A percentile compares a stretch with the other conserved stretches of the same genome.
These are phyloP conservation scores for Pachyramphus minor DNA, from an alignment of 2,113 vertebrate species.

Conservation along the genomic window DNA sequence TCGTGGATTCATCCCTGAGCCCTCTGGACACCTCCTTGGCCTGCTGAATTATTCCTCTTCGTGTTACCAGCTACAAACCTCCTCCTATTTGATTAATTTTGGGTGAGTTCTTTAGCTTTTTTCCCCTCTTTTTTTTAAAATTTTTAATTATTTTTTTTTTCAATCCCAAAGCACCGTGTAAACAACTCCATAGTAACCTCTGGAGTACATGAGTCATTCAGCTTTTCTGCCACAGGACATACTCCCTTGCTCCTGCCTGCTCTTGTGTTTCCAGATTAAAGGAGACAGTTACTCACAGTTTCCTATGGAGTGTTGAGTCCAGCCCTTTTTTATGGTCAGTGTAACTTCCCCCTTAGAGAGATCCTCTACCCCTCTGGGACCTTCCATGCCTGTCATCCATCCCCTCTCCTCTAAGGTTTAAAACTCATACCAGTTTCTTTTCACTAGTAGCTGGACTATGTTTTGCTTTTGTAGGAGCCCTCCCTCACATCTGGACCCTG, in stretches of 20 bases:
- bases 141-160: neutral
- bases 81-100: neutral
- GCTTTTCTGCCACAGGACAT: neutral
- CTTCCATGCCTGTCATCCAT: neutral
- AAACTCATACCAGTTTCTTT: neutral
- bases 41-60: neutral
- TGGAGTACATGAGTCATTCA: slow-evolving; percentile 3
- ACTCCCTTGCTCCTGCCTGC: neutral
- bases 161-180: neutral
- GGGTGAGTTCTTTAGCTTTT: neutral
- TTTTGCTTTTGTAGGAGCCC: neutral
- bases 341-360: neutral
- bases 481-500: neutral
- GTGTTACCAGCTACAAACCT: neutral
- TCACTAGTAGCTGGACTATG: neutral
- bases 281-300: neutral
- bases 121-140: neutral
- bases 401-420: neutral
- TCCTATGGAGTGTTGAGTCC: neutral
- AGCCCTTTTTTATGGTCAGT: neutral
- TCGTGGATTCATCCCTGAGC: neutral
- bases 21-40: neutral
- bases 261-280: neutral
- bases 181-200: slow-evolving; percentile 7
- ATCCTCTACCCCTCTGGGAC: neutral